phyloP scores from a whole-genome alignment of 1,140 invertebrate species.

The Micrasema longulum region DNA sequence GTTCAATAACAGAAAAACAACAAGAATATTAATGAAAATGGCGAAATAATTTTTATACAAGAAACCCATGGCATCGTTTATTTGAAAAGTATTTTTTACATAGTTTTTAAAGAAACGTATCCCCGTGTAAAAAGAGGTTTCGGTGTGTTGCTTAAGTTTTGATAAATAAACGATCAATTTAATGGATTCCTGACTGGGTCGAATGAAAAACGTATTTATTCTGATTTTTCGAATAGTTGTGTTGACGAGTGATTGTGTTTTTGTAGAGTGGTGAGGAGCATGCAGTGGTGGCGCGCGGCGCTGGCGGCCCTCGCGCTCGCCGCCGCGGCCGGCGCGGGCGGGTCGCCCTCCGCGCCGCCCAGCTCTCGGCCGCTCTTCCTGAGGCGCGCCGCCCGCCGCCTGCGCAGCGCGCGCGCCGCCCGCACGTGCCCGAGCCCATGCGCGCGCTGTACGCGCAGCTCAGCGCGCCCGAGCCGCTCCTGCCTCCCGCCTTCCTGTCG shows the following conservation, averaged over 20 bases:
- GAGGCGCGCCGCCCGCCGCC: conserved; percentile 61
- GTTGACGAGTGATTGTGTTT: not conserved
- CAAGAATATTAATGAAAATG: too few species aligned
- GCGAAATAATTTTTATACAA: too few species aligned
- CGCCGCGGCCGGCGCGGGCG: conserved; percentile 55
- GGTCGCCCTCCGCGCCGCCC: not conserved
- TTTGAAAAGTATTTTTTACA: too few species aligned
- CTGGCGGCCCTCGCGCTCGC: conserved; percentile 55
- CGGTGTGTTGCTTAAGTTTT: too few species aligned
- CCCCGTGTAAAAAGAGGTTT: too few species aligned
- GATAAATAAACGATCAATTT: too few species aligned
- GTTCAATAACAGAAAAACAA: too few species aligned
- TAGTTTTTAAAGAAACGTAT: too few species aligned
- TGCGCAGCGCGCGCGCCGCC: conserved; percentile 53
- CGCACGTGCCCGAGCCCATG: conserved; percentile 81
- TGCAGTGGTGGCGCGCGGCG: conserved; percentile 55
- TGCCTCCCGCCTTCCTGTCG: conserved; percentile 73
- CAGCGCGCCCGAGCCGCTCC: conserved; percentile 65
- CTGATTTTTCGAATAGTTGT: too few species aligned
- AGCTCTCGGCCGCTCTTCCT: conserved; percentile 55
- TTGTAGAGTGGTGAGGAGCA: conserved; percentile 54
- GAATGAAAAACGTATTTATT: too few species aligned
- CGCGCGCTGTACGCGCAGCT: conserved; percentile 80
- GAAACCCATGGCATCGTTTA: too few species aligned
- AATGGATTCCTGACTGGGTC: too few species aligned